Evolutionary conservation across 2,888 invertebrate species (phyloP), one percentile per base, ranked within the genome.

Genomic region (Aspidiotus rigidus): DNA sequence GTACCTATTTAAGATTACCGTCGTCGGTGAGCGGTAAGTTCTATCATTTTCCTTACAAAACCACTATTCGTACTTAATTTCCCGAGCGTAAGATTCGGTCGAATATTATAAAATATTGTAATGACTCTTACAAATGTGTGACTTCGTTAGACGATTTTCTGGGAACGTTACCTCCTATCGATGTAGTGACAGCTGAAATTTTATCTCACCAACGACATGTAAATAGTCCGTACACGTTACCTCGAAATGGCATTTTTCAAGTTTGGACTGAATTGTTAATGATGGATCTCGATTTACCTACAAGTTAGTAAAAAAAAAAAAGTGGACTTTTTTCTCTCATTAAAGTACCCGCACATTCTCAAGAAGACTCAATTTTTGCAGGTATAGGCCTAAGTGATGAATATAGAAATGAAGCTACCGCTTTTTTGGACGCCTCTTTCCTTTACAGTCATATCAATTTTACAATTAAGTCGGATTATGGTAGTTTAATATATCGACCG

Each of bases 1-100:
- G 89, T 66, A 84, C 88, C 7, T 89, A 90, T 77, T 79, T 89
- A 53, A 82, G 91, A 72, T 79, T 89, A 16, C 76, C 91, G 72
- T 83, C 85, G 5, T 83, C 90, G 17, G 53, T 41, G 17, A 41
- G 42, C n/a, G 62, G 62, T 62, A 40, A 41, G 62, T 60, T 40
- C 39, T 13, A 10, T 13, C 17, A 16, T 40, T 40, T 56, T 56
- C 3, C 2, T 16, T 56, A 15, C 16, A 3, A 11, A 49, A n/a
- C 49, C 3, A 13, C 2, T 49, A 49, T 44, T 44, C 49, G n/a
- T n/a, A n/a, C n/a, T n/a, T n/a, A 53, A n/a, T 53, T 53, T 53
- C 5, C 53, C 11, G 28, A 28, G 28, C 28, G 28, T 28, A 5
- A 28, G 28, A 28, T 28, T 28, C 28, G 28, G 28, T 28, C n/a